Conservation (phyloP, 2,888 invertebrate species). For the Eledona agricola region DNA sequence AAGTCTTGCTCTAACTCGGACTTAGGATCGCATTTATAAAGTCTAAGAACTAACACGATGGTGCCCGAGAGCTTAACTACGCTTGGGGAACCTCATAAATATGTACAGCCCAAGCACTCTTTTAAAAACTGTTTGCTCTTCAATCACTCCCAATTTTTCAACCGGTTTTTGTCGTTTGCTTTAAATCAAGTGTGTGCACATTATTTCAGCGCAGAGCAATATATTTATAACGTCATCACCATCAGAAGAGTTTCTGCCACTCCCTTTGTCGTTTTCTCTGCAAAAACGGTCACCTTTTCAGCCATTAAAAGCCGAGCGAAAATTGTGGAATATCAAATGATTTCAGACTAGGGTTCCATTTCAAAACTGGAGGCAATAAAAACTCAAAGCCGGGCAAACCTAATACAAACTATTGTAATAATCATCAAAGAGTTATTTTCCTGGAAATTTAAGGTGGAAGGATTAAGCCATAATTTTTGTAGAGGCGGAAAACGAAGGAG, state of each 20-base stretch:
- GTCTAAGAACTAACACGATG: conserved; percentile 23
- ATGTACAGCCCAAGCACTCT: too few relatives aligned
- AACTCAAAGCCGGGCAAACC: conserved; percentile 24
- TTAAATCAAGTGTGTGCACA: too few relatives aligned
- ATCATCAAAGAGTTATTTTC: conserved; percentile 35
- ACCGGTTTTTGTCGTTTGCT: too few relatives aligned
- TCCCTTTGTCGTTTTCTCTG: conserved; percentile 1
- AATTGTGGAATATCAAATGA: conserved; percentile 12
- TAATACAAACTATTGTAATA: too few relatives aligned
- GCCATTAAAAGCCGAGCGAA: conserved; percentile 13
- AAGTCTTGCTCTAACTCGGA: conserved; percentile 22
- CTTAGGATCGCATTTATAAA: conserved; percentile 27
- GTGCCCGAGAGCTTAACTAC: conserved; percentile 18
- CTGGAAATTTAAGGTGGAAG: too few relatives aligned
- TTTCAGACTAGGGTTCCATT: conserved; percentile 7
- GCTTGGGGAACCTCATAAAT: conserved; percentile 20
- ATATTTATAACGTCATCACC: not conserved
- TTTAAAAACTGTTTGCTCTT: too few relatives aligned
- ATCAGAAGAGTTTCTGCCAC: not conserved
- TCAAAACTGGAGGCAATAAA: conserved; percentile 17
- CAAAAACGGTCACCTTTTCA: conserved; percentile 7
- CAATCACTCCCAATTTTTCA: too few relatives aligned
- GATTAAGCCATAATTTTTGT: conserved; percentile 20
- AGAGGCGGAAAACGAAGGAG: conserved; percentile 5
- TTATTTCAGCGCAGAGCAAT: too few relatives aligned